Percentiles rank a stretch among this genome's conserved stretches.
Conservation (phyloP, 2,888 invertebrate species). For the Megaustenia siamemsis region DNA sequence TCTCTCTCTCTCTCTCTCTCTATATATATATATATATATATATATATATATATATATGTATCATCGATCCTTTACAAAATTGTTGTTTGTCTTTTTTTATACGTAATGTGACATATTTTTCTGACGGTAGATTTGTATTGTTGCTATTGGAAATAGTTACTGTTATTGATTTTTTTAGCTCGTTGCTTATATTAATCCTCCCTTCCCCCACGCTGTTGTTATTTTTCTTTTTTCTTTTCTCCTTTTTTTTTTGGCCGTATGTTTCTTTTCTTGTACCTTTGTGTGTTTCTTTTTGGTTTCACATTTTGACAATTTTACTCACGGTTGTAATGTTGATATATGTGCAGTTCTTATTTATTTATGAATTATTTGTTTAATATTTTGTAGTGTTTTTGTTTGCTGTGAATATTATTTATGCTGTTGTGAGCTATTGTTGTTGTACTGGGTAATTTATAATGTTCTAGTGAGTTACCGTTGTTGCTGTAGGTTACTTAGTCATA, state of each 20-base stretch:
- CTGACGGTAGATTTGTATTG: background rate
- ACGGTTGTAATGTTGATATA: too few relatives aligned
- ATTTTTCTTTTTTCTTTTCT: background rate
- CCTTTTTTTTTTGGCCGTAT: background rate
- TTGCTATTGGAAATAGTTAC: too few relatives aligned
- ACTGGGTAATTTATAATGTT: too few relatives aligned
- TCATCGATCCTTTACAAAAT: background rate
- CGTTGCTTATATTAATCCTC: background rate
- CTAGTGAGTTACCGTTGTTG: too few relatives aligned
- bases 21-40: conserved; percentile 37
- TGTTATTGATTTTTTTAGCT: background rate
- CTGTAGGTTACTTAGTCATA: too few relatives aligned
- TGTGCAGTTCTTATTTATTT: too few relatives aligned
- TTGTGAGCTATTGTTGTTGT: too few relatives aligned
- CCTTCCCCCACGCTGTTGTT: too few relatives aligned
- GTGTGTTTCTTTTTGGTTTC: background rate
- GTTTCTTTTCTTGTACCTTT: background rate
- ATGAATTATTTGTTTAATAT: too few relatives aligned
- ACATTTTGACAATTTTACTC: too few relatives aligned
- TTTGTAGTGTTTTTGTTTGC: too few relatives aligned
- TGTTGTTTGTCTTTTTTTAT: background rate
- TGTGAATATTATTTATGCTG: too few relatives aligned
- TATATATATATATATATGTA: background rate
- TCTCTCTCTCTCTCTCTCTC: background rate
- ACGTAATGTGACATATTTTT: background rate